A percentile compares a stretch with the other conserved stretches of the same genome.
phyloP scores from a whole-genome alignment of 1,140 invertebrate genomes.

The Atta cephalotes region DNA sequence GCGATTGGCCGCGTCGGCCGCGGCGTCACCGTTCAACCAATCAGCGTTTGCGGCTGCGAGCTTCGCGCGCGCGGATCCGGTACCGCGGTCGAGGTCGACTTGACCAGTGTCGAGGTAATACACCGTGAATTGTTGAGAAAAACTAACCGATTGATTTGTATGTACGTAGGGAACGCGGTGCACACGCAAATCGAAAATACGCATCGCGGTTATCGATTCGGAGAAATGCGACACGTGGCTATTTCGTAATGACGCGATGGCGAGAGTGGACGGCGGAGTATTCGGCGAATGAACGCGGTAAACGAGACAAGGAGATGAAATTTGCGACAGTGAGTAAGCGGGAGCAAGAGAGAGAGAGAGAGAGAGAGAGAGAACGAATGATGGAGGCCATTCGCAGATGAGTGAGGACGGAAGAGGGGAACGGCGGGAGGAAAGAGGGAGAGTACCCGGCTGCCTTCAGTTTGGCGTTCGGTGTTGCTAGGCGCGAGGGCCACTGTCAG shows the following conservation, averaged over 20 bases:
- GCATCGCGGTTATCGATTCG: neutral
- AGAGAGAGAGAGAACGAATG: slow-evolving; percentile 47
- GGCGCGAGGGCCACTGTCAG: slow-evolving; percentile 81
- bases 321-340: slow-evolving; percentile 17
- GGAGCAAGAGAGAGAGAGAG: neutral
- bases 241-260: neutral
- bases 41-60: slow-evolving; percentile 3
- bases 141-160: slow-evolving; percentile 25
- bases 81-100: slow-evolving; percentile 13
- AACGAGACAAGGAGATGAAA: slow-evolving; percentile 15
- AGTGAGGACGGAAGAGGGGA: slow-evolving; percentile 34
- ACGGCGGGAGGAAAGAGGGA: slow-evolving; percentile 50
- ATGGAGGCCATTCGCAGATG: slow-evolving; percentile 54
- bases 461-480: slow-evolving; percentile 80
- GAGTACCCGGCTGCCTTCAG: slow-evolving; percentile 74
- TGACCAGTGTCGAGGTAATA: slow-evolving; percentile 28
- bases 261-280: slow-evolving; percentile 28
- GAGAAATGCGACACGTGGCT: neutral
- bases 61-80: slow-evolving; percentile 59
- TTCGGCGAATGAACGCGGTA: slow-evolving; percentile 12
- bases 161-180: too few relatives aligned
- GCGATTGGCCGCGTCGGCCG: slow-evolving; percentile 54
- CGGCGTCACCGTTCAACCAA: slow-evolving; percentile 18
- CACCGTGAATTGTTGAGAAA: slow-evolving; percentile 27
- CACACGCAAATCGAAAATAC: neutral